Base-by-base conservation (phyloP, 2,113 vertebrate genomes). In the Psettodes erumei region DNA sequence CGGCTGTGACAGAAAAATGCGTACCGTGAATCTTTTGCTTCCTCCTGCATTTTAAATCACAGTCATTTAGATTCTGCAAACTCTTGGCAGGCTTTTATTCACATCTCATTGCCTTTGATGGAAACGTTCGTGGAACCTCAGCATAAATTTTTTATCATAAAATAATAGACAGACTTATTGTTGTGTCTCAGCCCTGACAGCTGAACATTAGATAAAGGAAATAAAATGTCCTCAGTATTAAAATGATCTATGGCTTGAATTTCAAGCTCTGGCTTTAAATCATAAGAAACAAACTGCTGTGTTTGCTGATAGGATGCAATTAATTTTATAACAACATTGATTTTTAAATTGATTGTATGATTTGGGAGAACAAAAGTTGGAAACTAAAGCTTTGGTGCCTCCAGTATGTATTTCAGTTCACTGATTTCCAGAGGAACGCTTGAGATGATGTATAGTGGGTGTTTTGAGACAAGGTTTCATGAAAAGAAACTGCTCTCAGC, bases 61-160 rank as follows among this genome's bases (percentile, higher is more conserved):
- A 21, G n/a, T 70, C 60, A 55, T 82, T 84, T 55, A 30, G 4
- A 79, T 68, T 53, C 50, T 50, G 42, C 38, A 55, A 64, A 30
- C 53, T 71, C 56, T 55, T 65, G 67, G 63, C 69, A 71, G 51
- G 54, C 40, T 77, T 64, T 75, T 28, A 53, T 71, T 76, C 54
- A 74, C 51, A 47, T 63, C 48, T 72, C 71, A 66, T 56, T 60
- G 66, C 40, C 65, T 81, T 62, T 76, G 54, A 62, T 71, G 48
- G 58, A 61, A 35, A 55, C 56, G 45, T 75, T 54, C 56, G 56
- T 23, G 33, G 37, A 61, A 61, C 27, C 56, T 15, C 12, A 11
- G 25, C 21, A 56, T 75, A 74, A 70, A 88, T 86, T 48, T 86
- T 48, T 19, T 45, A 75, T 62, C 45, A 45, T 69, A 47, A 84